A percentile compares a stretch with the other conserved stretches of the same genome.
These are phyloP conservation scores for Octonoba sinensis DNA, from an alignment of 2,888 invertebrate species.

Conservation along the genomic window DNA sequence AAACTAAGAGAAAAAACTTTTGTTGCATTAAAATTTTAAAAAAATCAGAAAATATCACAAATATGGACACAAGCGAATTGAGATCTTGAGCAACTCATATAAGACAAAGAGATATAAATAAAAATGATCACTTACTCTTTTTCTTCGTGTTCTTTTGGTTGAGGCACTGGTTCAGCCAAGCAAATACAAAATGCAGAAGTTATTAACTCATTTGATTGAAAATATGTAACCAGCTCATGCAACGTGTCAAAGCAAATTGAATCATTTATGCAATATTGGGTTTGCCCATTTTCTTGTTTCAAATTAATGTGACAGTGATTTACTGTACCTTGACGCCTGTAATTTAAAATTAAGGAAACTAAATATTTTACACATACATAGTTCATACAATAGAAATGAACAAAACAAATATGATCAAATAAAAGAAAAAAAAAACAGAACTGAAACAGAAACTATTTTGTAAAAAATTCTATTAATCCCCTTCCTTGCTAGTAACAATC, in stretches of 20 bases:
- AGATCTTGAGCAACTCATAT: too few relatives aligned
- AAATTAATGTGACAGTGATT: slow-evolving; percentile 93
- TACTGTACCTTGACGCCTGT: slow-evolving; percentile 81
- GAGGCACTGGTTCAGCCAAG: slow-evolving; percentile 91
- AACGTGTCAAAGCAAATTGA: slow-evolving; percentile 90
- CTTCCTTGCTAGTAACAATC: too few relatives aligned
- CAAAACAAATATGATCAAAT: neutral
- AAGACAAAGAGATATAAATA: too few relatives aligned
- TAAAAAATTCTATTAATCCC: too few relatives aligned
- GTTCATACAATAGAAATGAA: neutral
- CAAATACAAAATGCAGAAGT: slow-evolving; percentile 92
- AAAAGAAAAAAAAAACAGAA: too few relatives aligned
- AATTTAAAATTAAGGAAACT: slow-evolving; percentile 33
- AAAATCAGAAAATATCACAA: neutral
- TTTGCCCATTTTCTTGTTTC: slow-evolving; percentile 85
- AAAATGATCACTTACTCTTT: slow-evolving; percentile 76
- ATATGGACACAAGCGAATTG: neutral
- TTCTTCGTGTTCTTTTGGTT: slow-evolving; percentile 92
- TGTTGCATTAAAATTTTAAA: too few relatives aligned
- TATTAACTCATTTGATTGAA: slow-evolving; percentile 85
- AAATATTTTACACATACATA: too few relatives aligned
- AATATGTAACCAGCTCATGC: slow-evolving; percentile 90
- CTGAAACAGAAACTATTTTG: neutral
- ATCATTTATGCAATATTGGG: slow-evolving; percentile 91
- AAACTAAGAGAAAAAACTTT: too few relatives aligned